Evolutionary conservation across 1,140 invertebrate genomes (phyloP), one percentile per base, ranked within the genome.

Genomic region (Theocolax elegans): DNA sequence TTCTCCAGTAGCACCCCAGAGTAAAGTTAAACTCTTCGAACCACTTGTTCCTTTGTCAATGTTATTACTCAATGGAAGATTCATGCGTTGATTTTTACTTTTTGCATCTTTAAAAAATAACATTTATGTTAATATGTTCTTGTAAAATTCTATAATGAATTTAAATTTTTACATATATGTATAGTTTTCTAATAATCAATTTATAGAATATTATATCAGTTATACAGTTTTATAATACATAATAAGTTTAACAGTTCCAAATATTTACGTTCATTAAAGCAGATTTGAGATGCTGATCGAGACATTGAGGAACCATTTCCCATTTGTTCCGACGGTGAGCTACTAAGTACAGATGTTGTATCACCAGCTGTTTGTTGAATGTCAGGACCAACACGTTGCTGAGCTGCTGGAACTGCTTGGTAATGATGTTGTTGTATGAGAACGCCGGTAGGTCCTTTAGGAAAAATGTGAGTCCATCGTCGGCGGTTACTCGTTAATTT

Each of bases 381-480:
- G 21, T 77, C 74, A 27, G 21, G 0, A 13, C 63, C 79, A 71
- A 40, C 81, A 74, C 29, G 67, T 63, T 80, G 75, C 49, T 77
- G 77, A n/a, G 83, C 60, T 0, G 91, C 86, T 3, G 92, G 93
- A 3, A 93, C 87, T 13, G 93, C 93, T 86, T 96, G 94, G 81
- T 95, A 96, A 81, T 96, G 95, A 88, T 96, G 95, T 81, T 97
- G 95, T 78, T 96, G 95, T 76, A 97, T 96, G 17, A 96, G 85
- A 27, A 95, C 92, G 1, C 94, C 95, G 0, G 92, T 94, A 23
- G 94, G 94, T 56, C 94, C 95, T 90, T 97, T 96, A 3, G 98
- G 97, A 86, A 99, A 99, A 70, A 98, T 98, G 82, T 99, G 97
- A 7, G 97, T 98, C 98, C 98, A 99, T 59, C 98, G 88, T 53